These are phyloP conservation scores for Gymnobelideus leadbeateri DNA, from an alignment of 2,113 vertebrate species.

Conservation along the genomic window DNA sequence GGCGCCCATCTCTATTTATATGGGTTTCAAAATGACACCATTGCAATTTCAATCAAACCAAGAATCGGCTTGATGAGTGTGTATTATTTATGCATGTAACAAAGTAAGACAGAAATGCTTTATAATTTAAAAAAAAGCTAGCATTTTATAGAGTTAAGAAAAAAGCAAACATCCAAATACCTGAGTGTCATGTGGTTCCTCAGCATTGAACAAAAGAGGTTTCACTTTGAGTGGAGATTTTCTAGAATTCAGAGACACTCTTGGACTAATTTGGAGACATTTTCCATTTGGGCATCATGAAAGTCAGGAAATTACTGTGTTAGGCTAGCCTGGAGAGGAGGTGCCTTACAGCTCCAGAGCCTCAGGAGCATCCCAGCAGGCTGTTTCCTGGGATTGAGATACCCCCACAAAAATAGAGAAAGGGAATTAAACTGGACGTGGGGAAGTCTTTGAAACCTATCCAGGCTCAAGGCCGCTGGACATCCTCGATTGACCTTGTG, in stretches of 20 bases:
- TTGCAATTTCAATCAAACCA: conserved; percentile 26
- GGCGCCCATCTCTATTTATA: not conserved
- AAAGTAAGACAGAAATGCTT: not conserved
- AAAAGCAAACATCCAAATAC: conserved; percentile 17
- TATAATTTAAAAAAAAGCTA: not conserved
- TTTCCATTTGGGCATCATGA: not conserved
- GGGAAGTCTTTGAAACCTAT: not conserved
- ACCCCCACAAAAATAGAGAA: conserved; percentile 32
- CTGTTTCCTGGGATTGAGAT: conserved; percentile 22
- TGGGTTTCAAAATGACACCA: not conserved
- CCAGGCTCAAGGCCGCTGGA: not conserved
- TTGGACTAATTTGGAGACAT: conserved; percentile 54
- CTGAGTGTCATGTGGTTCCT: not conserved
- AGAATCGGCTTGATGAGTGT: not conserved
- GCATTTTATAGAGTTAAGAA: conserved; percentile 36
- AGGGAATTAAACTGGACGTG: conserved; percentile 12
- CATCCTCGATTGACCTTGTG: not conserved
- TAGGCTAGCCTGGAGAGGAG: not conserved
- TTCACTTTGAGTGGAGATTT: not conserved
- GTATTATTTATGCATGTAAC: not conserved
- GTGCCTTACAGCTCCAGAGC: conserved; percentile 46
- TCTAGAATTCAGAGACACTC: conserved; percentile 11
- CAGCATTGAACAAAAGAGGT: conserved; percentile 8
- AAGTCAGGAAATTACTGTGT: not conserved
- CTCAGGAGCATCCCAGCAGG: not conserved